Evolutionary conservation across 2,888 invertebrate genomes (phyloP).

Genomic region (Dilophus febrilis): DNA sequence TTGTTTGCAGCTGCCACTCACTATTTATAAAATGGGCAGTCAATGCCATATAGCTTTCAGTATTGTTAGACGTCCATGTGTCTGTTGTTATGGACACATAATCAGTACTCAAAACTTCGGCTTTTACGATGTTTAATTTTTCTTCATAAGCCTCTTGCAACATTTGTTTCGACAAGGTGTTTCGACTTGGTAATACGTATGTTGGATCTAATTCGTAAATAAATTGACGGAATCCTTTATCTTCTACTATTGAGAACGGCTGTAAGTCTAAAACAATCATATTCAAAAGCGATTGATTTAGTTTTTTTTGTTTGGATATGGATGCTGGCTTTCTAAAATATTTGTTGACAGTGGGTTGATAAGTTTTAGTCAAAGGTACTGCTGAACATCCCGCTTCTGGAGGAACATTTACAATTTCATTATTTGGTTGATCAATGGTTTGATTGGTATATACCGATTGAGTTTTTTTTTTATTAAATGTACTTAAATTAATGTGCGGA

Average conservation of each 20-base stretch:
- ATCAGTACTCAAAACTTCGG: constrained; percentile 5
- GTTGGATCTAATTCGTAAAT: constrained; percentile 15
- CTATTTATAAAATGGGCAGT: constrained; percentile 13
- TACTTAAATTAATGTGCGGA: too few species aligned
- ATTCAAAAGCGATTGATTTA: constrained; percentile 13
- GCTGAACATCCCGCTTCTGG: too few species aligned
- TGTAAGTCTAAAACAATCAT: constrained; percentile 18
- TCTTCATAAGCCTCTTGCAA: constrained; percentile 12
- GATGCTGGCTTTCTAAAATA: too few species aligned
- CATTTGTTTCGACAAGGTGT: constrained; percentile 13
- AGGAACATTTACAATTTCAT: too few species aligned
- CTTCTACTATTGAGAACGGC: constrained; percentile 19
- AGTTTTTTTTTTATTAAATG: too few species aligned
- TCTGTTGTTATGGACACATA: constrained; percentile 13
- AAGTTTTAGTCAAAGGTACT: too few species aligned
- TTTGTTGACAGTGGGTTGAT: too few species aligned
- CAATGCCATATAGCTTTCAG: constrained; percentile 12
- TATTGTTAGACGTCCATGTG: constrained; percentile 13
- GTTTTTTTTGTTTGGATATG: not conserved
- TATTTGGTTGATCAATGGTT: too few species aligned
- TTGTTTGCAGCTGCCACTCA: constrained; percentile 9
- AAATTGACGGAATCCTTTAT: constrained; percentile 17
- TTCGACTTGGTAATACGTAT: constrained; percentile 15
- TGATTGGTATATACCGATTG: too few species aligned
- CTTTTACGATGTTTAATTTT: constrained; percentile 9